Evolutionary conservation across 2,888 invertebrate genomes (phyloP).

Genomic region (Eupithecia subfuscata): DNA sequence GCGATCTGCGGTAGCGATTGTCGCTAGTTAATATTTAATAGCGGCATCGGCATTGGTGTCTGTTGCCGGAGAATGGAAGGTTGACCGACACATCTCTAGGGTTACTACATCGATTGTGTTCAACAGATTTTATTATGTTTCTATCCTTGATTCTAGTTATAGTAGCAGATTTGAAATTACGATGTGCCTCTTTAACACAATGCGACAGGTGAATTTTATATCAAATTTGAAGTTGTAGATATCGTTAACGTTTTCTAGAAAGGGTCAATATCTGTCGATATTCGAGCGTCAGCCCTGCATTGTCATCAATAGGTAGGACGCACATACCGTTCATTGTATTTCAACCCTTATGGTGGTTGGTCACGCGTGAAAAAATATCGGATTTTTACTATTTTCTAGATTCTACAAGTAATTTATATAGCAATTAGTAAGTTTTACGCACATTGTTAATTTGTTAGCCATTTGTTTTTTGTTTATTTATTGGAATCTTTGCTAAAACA

Average conservation of each 20-base stretch:
- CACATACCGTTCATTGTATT: constrained; percentile 42
- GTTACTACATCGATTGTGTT: constrained; percentile 17
- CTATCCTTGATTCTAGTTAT: neutral
- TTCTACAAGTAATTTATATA: no score
- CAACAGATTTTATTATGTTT: neutral
- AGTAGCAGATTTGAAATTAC: neutral
- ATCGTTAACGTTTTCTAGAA: neutral
- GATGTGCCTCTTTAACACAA: neutral
- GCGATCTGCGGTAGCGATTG: constrained; percentile 57
- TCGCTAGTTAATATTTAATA: constrained; percentile 70
- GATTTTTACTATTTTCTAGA: no score
- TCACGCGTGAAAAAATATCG: no score
- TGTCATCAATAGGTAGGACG: constrained; percentile 24
- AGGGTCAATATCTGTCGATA: neutral
- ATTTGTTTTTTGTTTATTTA: no score
- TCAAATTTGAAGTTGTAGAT: neutral
- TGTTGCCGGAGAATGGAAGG: constrained; percentile 76
- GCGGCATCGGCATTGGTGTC: constrained; percentile 73
- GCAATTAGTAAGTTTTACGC: no score
- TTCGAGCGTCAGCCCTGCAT: constrained; percentile 26
- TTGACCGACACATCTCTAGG: constrained; percentile 71
- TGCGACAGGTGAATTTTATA: neutral
- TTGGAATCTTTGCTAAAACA: no score
- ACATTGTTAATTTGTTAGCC: no score
- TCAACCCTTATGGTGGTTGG: no score